Conservation (phyloP, 2,797 vertebrate species). For the Cetoscarus ocellatus region DNA sequence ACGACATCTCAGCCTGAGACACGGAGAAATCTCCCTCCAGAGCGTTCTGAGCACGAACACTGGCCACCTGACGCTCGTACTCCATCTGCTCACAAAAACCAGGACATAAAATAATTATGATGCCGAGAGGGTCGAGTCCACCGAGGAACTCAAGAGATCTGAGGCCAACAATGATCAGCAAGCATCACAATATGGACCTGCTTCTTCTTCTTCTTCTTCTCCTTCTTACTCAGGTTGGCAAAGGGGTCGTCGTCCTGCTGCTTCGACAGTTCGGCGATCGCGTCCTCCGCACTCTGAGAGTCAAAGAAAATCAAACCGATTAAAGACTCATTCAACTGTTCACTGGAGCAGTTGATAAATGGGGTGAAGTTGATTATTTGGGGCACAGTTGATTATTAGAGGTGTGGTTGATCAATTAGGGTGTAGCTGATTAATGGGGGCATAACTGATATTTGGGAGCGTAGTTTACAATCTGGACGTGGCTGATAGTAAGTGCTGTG, state of each 20-base stretch:
- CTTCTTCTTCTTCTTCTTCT: constrained; percentile 95
- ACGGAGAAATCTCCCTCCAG: constrained; percentile 92
- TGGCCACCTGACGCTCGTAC: constrained; percentile 90
- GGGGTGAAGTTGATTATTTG: too few relatives aligned
- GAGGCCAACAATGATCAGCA: background rate
- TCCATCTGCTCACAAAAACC: constrained; percentile 84
- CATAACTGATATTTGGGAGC: too few relatives aligned
- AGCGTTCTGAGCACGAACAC: constrained; percentile 87
- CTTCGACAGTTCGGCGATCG: constrained; percentile 77
- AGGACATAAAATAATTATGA: background rate
- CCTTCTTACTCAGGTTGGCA: constrained; percentile 92
- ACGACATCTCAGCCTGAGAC: constrained; percentile 93
- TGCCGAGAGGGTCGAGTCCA: too few relatives aligned
- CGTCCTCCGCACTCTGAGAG: constrained; percentile 81
- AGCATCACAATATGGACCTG: constrained; percentile 71
- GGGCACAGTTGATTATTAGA: too few relatives aligned
- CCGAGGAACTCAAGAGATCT: too few relatives aligned
- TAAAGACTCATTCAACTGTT: too few relatives aligned
- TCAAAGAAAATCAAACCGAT: too few relatives aligned
- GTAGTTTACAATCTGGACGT: too few relatives aligned
- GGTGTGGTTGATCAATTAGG: too few relatives aligned
- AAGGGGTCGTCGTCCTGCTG: constrained; percentile 83
- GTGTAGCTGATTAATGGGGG: too few relatives aligned
- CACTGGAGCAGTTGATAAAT: too few relatives aligned
- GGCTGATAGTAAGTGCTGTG: too few relatives aligned